Percentiles rank a stretch among this genome's conserved stretches.
Conservation (phyloP, 2,888 invertebrate species). For the Leptogaster cylindrica region DNA sequence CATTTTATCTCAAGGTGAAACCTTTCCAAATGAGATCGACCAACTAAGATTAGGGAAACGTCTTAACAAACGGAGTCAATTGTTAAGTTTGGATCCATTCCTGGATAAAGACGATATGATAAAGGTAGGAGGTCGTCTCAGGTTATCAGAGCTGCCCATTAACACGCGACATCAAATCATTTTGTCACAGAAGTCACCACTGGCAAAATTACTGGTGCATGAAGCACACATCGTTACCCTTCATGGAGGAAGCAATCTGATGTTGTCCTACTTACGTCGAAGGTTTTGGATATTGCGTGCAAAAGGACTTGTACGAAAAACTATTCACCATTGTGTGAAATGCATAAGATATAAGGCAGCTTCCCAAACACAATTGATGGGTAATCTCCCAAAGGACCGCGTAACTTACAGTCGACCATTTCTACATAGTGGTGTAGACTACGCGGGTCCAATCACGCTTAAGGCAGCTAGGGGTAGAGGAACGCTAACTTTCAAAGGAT, state of each 20-base stretch:
- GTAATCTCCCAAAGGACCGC: background rate
- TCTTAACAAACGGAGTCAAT: background rate
- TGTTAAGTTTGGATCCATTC: background rate
- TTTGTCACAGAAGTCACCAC: background rate
- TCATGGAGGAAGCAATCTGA: background rate
- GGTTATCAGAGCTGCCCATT: background rate
- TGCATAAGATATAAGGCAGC: background rate
- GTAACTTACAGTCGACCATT: background rate
- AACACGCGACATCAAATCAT: background rate
- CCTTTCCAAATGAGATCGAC: background rate
- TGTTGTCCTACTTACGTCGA: background rate
- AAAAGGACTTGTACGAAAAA: background rate
- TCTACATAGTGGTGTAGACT: background rate
- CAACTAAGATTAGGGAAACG: background rate
- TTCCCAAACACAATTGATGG: background rate
- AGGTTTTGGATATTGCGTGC: background rate
- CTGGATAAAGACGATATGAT: background rate
- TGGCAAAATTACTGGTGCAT: background rate
- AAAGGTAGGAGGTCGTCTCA: background rate
- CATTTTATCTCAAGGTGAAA: background rate
- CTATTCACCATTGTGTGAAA: background rate
- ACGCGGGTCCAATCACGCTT: background rate
- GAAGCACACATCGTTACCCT: background rate
- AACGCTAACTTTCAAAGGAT: too few relatives aligned
- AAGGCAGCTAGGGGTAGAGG: background rate